Base-by-base conservation (phyloP, 2,113 vertebrate species). In the Spheniscus mendiculus region DNA sequence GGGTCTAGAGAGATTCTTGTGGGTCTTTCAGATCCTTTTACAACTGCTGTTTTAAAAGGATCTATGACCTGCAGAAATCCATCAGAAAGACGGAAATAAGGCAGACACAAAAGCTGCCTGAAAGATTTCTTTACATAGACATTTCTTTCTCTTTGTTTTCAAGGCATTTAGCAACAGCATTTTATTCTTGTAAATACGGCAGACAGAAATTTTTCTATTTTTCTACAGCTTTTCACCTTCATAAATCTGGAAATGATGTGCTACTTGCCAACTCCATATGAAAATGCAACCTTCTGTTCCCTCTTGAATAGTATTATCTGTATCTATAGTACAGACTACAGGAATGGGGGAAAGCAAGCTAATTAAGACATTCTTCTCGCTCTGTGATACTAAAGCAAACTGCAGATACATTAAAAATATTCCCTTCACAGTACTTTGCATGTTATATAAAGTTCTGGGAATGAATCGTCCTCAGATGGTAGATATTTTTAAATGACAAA, bases 401-500 rank as follows among this genome's bases (percentile, higher is more conserved):
- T 70, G 55, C 62, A 83, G 88, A 69, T 44, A 53, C 14, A 62
- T 88, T 76, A 88, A 96, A 93, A 96, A 89, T 73, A 90, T 36
- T 77, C 50, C 44, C 50, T 70, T 69, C 55, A 40, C 32, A 71
- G 80, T 84, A 74, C 45, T 88, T 90, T 34, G 23, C n/a, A 70
- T 36, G 65, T 77, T 96, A 83, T 77, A 83, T 91, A 92, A 92
- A 85, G 34, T 92, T 30, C 62, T 94, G 85, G 81, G 65, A 90
- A 53, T 58, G 12, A 82, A 55, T 83, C 49, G 13, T 95, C 61
- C 66, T 77, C 47, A 81, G 58, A 83, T 38, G 42, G 59, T 17
- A 72, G 63, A 69, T 78, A 77, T 55, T 77, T 95, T 94, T 65
- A 95, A 89, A 79, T 49, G 38, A 59, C 34, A 83, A 93, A 36